phyloP scores from a whole-genome alignment of 2,797 vertebrate species.

The Darevskia mixta region DNA sequence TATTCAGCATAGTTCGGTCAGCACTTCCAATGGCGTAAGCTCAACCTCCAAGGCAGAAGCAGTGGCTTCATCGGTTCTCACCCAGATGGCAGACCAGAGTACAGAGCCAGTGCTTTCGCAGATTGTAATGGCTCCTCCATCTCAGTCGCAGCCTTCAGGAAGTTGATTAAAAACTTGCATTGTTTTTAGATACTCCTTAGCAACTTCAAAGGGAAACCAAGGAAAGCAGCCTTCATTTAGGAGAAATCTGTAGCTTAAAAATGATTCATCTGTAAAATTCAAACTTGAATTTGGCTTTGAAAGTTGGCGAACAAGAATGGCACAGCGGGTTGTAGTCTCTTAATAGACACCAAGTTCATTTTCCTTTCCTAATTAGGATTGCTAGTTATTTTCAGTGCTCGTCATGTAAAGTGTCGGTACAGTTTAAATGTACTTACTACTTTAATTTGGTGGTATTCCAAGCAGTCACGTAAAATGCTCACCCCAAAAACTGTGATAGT shows the following conservation, averaged over 20 bases:
- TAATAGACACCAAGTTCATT: conserved; percentile 73
- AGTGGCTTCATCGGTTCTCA: conserved; percentile 82
- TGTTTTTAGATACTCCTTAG: conserved; percentile 78
- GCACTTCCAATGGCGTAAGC: conserved; percentile 96
- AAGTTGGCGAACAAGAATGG: conserved; percentile 76
- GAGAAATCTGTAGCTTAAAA: conserved; percentile 82
- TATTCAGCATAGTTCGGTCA: conserved; percentile 99
- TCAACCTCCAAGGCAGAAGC: conserved; percentile 86
- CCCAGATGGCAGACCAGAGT: conserved; percentile 90
- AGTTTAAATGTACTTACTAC: conserved; percentile 81
- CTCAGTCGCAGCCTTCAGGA: conserved; percentile 89
- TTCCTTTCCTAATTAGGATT: conserved; percentile 76
- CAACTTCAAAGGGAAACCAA: conserved; percentile 85
- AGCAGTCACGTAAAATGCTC: conserved; percentile 73
- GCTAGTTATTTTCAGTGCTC: conserved; percentile 80
- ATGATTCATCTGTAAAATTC: conserved; percentile 75
- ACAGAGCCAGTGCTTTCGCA: conserved; percentile 87
- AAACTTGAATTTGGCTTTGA: conserved; percentile 81
- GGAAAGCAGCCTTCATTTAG: conserved; percentile 80
- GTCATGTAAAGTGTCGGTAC: conserved; percentile 81
- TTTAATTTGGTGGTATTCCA: conserved; percentile 81
- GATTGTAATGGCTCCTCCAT: conserved; percentile 79
- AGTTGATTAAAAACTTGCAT: conserved; percentile 89
- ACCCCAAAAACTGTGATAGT: conserved; percentile 77
- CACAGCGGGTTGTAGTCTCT: conserved; percentile 76